Conservation (phyloP, 2,113 vertebrate species). For the Syngnathus scovelli region DNA sequence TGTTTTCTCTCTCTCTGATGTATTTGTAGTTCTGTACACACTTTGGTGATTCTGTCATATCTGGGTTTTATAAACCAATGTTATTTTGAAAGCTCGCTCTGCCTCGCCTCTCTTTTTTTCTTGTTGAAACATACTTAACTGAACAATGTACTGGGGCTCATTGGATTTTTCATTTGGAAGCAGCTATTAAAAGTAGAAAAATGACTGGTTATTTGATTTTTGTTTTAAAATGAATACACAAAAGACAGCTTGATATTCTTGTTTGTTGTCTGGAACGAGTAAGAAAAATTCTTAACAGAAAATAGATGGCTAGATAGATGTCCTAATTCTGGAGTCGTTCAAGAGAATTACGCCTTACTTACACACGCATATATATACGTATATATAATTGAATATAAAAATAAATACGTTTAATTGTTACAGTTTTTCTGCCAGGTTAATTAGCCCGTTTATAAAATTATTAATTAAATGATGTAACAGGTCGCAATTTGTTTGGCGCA, state of each 20-base stretch:
- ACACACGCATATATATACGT: neutral
- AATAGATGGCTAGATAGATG: too few species aligned
- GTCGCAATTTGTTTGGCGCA: neutral
- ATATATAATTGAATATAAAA: conserved; percentile 3
- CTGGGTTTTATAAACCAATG: conserved; percentile 82
- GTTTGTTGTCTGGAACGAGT: too few species aligned
- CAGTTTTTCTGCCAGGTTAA: neutral
- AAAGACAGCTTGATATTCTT: too few species aligned
- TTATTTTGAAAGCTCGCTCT: conserved; percentile 75
- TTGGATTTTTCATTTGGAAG: too few species aligned
- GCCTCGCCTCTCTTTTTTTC: conserved; percentile 53
- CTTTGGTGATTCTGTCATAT: conserved; percentile 80
- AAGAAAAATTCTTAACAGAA: too few species aligned
- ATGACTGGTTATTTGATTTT: too few species aligned
- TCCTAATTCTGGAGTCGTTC: too few species aligned
- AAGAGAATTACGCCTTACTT: too few species aligned
- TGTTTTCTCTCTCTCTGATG: conserved; percentile 60
- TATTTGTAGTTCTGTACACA: conserved; percentile 80
- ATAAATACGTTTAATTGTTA: neutral
- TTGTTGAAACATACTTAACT: neutral
- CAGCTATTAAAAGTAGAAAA: too few species aligned
- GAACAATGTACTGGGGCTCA: neutral
- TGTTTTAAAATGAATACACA: too few species aligned
- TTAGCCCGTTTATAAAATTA: neutral
- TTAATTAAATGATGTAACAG: neutral